Evolutionary conservation across 2,113 vertebrate genomes (phyloP).

Genomic region (Climacteris rufus): DNA sequence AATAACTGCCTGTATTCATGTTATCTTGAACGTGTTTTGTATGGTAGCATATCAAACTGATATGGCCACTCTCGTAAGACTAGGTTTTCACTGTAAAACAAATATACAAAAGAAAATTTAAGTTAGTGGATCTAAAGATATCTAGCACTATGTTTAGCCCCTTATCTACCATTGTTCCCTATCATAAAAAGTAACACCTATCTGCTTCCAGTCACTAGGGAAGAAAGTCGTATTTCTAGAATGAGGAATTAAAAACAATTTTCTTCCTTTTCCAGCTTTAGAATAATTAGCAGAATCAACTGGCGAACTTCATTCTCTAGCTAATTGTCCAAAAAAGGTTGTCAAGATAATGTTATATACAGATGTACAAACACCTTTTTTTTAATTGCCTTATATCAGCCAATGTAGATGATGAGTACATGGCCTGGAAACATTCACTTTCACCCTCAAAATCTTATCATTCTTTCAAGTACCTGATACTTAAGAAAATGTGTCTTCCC

Average conservation of each 20-base stretch:
- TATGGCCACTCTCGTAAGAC: neutral
- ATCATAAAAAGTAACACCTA: neutral
- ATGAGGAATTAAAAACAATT: neutral
- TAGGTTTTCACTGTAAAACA: neutral
- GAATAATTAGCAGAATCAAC: neutral
- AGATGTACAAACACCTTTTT: neutral
- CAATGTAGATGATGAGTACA: neutral
- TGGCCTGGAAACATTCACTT: conserved; percentile 15
- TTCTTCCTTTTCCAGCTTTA: neutral
- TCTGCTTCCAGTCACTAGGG: neutral
- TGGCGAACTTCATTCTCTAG: neutral
- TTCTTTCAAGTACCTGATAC: neutral
- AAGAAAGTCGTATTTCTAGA: neutral
- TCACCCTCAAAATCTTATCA: conserved; percentile 20
- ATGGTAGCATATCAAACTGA: neutral
- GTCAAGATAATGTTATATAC: neutral
- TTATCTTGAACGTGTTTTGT: neutral
- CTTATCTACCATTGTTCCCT: neutral
- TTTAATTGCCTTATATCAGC: neutral
- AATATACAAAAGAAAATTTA: neutral
- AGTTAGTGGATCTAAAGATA: neutral
- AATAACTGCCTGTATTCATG: neutral
- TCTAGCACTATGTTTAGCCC: neutral
- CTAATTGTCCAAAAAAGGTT: neutral
- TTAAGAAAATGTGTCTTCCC: neutral